Percentiles rank a stretch among this genome's conserved stretches.
These are phyloP conservation scores for Gadopsis bispinosus DNA, from an alignment of 2,797 vertebrate genomes.

Conservation along the genomic window DNA sequence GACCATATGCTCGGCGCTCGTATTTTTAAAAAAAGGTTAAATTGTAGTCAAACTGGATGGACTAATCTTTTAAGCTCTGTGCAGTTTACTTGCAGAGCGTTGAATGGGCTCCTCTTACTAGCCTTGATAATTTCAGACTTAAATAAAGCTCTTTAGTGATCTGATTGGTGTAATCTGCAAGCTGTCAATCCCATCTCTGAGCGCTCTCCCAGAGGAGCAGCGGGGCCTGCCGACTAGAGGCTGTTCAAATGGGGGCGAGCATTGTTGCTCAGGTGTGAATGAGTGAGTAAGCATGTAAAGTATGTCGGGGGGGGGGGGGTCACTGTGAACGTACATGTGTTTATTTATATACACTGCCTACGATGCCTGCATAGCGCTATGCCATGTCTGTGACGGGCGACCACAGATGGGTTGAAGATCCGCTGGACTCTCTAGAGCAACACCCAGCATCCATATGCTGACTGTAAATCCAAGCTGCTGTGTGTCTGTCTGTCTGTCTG, in stretches of 20 bases:
- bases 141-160: constrained; percentile 81
- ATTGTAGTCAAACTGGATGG: constrained; percentile 75
- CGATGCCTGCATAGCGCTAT: constrained; percentile 17
- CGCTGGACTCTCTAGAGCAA: constrained; percentile 72
- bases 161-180: constrained; percentile 83
- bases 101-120: constrained; percentile 76
- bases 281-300: constrained; percentile 50
- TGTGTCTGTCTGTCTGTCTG: constrained; percentile 58
- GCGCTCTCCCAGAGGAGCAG: constrained; percentile 57
- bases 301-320: constrained; percentile 28
- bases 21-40: constrained; percentile 75
- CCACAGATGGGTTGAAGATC: constrained; percentile 81
- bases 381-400: constrained; percentile 52
- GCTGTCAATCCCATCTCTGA: constrained; percentile 76
- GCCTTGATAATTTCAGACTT: constrained; percentile 81
- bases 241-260: constrained; percentile 51
- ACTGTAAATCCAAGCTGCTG: constrained; percentile 73
- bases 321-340: constrained; percentile 25
- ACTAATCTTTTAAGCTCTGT: constrained; percentile 79
- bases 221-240: constrained; percentile 32
- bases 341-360: constrained; percentile 12
- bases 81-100: constrained; percentile 76
- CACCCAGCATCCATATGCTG: constrained; percentile 79
- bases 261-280: constrained; percentile 68
- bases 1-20: constrained; percentile 69